These are phyloP conservation scores for Dastarcus helophoroides DNA, from an alignment of 2,888 invertebrate genomes.

Conservation along the genomic window DNA sequence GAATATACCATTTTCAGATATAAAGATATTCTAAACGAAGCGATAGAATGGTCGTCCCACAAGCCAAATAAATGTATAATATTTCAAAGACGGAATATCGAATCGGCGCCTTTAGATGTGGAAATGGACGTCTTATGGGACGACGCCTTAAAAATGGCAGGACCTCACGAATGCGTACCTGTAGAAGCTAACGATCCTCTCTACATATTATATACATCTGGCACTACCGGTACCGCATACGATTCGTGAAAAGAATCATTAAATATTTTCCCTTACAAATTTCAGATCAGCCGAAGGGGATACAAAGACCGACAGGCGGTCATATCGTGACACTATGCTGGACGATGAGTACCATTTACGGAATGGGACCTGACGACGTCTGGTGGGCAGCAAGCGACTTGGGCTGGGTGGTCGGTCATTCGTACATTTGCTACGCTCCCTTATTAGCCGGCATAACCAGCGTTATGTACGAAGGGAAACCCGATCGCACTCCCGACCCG, in stretches of 20 bases:
- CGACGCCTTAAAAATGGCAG: conserved; percentile 51
- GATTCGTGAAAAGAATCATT: too few species aligned
- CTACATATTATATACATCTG: conserved; percentile 88
- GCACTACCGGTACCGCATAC: conserved; percentile 52
- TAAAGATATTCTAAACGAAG: conserved; percentile 71
- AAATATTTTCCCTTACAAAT: too few species aligned
- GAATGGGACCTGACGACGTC: conserved; percentile 60
- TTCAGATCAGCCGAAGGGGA: conserved; percentile 59
- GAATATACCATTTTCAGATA: conserved; percentile 43
- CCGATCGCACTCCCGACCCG: conserved; percentile 87
- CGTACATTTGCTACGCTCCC: conserved; percentile 89
- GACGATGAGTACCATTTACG: conserved; percentile 75
- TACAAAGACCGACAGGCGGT: conserved; percentile 78
- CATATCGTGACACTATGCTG: conserved; percentile 79
- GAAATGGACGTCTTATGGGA: conserved; percentile 70
- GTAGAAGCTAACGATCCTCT: conserved; percentile 82
- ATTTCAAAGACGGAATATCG: conserved; percentile 62
- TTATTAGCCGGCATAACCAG: conserved; percentile 70
- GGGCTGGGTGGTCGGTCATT: conserved; percentile 92
- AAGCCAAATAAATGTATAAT: conserved; percentile 74
- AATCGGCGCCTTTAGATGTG: conserved; percentile 49
- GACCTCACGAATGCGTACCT: conserved; percentile 69
- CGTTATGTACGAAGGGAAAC: conserved; percentile 85
- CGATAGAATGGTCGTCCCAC: conserved; percentile 58
- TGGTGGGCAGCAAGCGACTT: conserved; percentile 90